Evolutionary conservation across 2,888 invertebrate species (phyloP).

Genomic region (Limenitis camilla): DNA sequence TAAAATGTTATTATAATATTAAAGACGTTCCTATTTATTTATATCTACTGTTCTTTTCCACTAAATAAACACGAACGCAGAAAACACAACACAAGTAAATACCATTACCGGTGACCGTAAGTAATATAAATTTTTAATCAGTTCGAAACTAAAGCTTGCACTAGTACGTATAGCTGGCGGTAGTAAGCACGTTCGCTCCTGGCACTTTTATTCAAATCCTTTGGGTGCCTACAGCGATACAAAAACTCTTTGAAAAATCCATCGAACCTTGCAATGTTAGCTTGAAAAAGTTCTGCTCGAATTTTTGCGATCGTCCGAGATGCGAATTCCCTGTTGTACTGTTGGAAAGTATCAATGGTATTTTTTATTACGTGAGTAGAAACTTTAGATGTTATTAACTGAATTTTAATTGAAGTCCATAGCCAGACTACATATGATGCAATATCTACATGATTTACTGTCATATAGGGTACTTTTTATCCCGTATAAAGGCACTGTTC

Average conservation of each 20-base stretch:
- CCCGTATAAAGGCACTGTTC: too few relatives aligned
- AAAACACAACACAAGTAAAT: neutral
- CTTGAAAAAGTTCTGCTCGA: conserved; percentile 13
- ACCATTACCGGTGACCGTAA: neutral
- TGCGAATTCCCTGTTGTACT: neutral
- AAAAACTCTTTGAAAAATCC: conserved; percentile 29
- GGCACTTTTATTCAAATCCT: conserved; percentile 23
- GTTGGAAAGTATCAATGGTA: neutral
- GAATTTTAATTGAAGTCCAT: too few relatives aligned
- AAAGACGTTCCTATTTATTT: too few relatives aligned
- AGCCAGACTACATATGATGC: too few relatives aligned
- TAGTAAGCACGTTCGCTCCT: conserved; percentile 13
- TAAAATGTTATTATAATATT: too few relatives aligned
- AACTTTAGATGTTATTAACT: too few relatives aligned
- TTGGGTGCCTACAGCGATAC: conserved; percentile 25
- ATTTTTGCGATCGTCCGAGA: conserved; percentile 10
- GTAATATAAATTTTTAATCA: neutral
- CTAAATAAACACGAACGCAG: neutral
- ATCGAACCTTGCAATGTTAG: conserved; percentile 22
- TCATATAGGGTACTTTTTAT: too few relatives aligned
- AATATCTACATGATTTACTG: too few relatives aligned
- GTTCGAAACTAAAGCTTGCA: neutral
- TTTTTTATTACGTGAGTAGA: neutral
- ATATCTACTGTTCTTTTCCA: too few relatives aligned
- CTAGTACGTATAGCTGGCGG: conserved; percentile 5